A percentile compares a stretch with the other conserved stretches of the same genome.
Evolutionary conservation across 1,140 invertebrate genomes (phyloP).

Genomic region (Brachionus rotundiformis): DNA sequence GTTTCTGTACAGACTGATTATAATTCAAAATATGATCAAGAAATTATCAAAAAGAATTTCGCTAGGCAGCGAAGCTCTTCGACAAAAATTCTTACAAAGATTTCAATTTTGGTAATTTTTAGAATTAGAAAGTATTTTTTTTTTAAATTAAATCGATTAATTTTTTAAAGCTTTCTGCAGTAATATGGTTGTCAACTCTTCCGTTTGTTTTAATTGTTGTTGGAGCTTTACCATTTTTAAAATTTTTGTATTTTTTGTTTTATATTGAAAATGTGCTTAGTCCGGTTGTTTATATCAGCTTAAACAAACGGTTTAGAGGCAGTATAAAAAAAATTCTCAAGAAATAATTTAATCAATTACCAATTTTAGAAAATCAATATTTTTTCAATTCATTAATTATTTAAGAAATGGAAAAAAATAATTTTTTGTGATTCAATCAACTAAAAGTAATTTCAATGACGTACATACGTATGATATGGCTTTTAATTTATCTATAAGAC

Average conservation of each 20-base stretch:
- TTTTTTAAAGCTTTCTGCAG: not conserved
- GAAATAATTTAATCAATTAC: not conserved
- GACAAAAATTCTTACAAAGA: constrained; percentile 21
- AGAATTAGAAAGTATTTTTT: not conserved
- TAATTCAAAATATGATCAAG: constrained; percentile 5
- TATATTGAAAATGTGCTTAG: constrained; percentile 27
- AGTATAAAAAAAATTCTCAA: not conserved
- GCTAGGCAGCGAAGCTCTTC: not conserved
- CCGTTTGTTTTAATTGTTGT: constrained; percentile 34
- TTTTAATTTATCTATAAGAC: too few species aligned
- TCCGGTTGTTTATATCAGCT: constrained; percentile 17
- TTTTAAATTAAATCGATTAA: not conserved
- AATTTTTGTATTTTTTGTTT: constrained; percentile 47
- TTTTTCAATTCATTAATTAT: not conserved
- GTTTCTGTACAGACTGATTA: constrained; percentile 19
- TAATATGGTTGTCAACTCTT: constrained; percentile 26
- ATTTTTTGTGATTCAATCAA: too few species aligned
- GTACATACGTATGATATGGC: too few species aligned
- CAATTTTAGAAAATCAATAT: too few species aligned
- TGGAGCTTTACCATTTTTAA: not conserved
- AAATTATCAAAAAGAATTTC: not conserved
- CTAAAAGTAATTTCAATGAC: too few species aligned
- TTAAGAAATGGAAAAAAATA: too few species aligned
- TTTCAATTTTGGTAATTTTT: constrained; percentile 18
- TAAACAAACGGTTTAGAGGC: constrained; percentile 15